These are phyloP conservation scores for Mirounga angustirostris DNA, from an alignment of 2,113 vertebrate genomes.

Conservation along the genomic window DNA sequence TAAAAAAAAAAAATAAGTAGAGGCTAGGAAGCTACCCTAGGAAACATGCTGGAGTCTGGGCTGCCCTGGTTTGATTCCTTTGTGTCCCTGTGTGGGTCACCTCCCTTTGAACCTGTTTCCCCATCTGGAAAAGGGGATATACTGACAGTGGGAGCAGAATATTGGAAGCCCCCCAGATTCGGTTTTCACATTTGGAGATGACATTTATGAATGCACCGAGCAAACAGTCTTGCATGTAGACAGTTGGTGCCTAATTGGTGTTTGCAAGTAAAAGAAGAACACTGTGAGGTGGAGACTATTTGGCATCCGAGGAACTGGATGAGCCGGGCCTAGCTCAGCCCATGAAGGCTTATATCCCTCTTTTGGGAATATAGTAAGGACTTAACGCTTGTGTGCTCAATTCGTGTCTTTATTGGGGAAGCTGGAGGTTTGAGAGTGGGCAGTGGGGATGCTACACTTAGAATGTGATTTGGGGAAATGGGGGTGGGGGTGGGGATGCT, in stretches of 20 bases:
- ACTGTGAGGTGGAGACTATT: not conserved
- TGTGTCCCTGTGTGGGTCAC: not conserved
- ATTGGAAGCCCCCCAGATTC: not conserved
- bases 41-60: not conserved
- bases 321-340: not conserved
- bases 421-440: not conserved
- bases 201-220: not conserved
- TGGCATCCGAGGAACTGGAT: not conserved
- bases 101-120: not conserved
- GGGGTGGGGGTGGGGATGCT: not conserved
- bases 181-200: not conserved
- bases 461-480: not conserved
- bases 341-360: no score
- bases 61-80: not conserved
- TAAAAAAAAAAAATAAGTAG: not conserved
- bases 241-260: not conserved
- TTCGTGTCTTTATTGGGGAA: not conserved
- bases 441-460: not conserved
- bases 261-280: not conserved
- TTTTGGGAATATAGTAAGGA: accelerated
- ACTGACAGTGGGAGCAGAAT: not conserved
- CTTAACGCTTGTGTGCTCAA: not conserved
- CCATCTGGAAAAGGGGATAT: not conserved
- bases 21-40: not conserved
- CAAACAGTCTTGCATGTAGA: not conserved